Percentiles rank a stretch among this genome's conserved stretches.
phyloP scores from a whole-genome alignment of 2,113 vertebrate genomes.

The Columbina picui region DNA sequence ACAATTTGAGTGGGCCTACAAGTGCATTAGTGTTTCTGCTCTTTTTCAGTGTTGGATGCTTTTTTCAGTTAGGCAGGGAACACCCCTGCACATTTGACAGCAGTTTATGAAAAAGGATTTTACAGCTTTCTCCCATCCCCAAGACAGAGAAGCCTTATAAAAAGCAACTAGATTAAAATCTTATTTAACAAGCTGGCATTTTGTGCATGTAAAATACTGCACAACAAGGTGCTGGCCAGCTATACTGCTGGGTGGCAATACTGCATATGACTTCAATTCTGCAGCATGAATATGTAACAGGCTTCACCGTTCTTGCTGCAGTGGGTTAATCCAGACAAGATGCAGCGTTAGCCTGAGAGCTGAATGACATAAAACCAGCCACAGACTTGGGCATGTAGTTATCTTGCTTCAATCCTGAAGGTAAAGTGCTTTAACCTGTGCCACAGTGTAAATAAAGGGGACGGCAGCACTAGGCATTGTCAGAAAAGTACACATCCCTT shows the following conservation, averaged over 20 bases:
- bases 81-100: rapidly evolving
- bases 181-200: background rate
- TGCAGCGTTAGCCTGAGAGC: background rate
- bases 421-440: background rate
- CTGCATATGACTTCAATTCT: background rate
- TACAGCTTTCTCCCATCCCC: background rate
- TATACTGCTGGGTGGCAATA: background rate
- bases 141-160: background rate
- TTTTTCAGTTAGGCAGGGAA: background rate
- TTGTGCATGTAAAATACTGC: background rate
- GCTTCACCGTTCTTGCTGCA: background rate
- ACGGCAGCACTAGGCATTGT: rapidly evolving
- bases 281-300: background rate
- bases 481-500: background rate
- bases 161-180: background rate
- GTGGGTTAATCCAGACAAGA: background rate
- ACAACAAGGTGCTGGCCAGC: background rate
- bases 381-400: background rate
- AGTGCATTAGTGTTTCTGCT: background rate
- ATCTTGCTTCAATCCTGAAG: background rate
- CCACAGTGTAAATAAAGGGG: background rate
- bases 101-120: background rate
- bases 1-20: background rate
- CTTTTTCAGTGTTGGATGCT: background rate
- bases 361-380: background rate